Conservation (phyloP, 2,797 vertebrate genomes). For the Triplophysa bombifrons region DNA sequence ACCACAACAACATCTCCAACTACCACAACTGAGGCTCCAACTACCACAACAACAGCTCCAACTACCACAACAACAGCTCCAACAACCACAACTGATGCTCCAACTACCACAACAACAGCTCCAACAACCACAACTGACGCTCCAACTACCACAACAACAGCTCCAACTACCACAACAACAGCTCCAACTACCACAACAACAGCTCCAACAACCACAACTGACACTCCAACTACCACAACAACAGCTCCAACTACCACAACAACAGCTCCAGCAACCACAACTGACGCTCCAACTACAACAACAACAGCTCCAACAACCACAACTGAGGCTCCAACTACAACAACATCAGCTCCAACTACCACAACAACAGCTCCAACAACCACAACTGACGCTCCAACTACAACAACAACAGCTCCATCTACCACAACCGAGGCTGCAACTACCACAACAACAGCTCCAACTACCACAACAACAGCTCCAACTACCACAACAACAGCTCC, state of each 20-base stretch:
- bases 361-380: not conserved
- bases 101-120: not conserved
- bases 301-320: not conserved
- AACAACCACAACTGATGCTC: no score
- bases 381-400: not conserved
- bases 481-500: no score
- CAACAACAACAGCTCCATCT: not conserved
- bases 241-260: not conserved
- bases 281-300: not conserved
- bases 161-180: no score
- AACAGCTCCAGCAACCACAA: not conserved
- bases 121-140: not conserved
- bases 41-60: no score
- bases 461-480: not conserved
- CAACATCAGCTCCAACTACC: not conserved
- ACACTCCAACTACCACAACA: not conserved
- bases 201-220: no score
- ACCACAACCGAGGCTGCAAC: not conserved
- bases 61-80: no score
- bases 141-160: not conserved
- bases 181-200: no score
- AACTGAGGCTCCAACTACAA: not conserved
- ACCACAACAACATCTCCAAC: no score
- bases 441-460: not conserved
- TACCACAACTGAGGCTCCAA: no score